These are phyloP conservation scores for Orthosia cruda DNA, from an alignment of 2,888 invertebrate species.

Conservation along the genomic window DNA sequence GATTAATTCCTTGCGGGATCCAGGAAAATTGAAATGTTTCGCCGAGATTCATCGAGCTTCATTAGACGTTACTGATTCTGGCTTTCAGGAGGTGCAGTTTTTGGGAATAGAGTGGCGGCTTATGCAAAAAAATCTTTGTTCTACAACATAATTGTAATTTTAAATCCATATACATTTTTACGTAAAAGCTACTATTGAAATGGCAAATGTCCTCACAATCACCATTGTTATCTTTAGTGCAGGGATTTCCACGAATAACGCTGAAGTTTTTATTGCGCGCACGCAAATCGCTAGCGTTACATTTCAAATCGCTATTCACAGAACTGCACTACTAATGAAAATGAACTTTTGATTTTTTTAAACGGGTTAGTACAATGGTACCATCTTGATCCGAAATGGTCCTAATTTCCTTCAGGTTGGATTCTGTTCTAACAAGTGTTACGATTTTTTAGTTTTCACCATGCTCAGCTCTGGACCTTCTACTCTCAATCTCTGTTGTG, in stretches of 20 bases:
- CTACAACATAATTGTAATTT: background rate
- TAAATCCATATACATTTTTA: background rate
- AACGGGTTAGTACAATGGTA: background rate
- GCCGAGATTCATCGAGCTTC: too few species aligned
- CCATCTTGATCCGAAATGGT: background rate
- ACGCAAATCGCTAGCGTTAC: conserved; percentile 42
- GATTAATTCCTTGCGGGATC: too few species aligned
- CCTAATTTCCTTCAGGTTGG: background rate
- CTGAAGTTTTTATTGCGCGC: conserved; percentile 66
- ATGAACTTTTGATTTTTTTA: background rate
- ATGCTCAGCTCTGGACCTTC: conserved; percentile 15
- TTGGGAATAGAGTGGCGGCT: too few species aligned
- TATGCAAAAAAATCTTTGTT: too few species aligned
- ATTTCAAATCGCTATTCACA: background rate
- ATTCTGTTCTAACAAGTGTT: background rate
- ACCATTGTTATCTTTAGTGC: conserved; percentile 54
- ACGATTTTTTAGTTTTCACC: background rate
- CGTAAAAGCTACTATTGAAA: conserved; percentile 21
- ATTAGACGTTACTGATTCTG: too few species aligned
- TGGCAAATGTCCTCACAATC: conserved; percentile 28
- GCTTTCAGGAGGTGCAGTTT: too few species aligned
- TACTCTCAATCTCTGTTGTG: background rate
- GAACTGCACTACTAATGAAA: conserved; percentile 9
- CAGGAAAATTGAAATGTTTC: too few species aligned
- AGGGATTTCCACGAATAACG: conserved; percentile 65